These are phyloP conservation scores for Aphodius granarius DNA, from an alignment of 2,888 invertebrate genomes.

Conservation along the genomic window DNA sequence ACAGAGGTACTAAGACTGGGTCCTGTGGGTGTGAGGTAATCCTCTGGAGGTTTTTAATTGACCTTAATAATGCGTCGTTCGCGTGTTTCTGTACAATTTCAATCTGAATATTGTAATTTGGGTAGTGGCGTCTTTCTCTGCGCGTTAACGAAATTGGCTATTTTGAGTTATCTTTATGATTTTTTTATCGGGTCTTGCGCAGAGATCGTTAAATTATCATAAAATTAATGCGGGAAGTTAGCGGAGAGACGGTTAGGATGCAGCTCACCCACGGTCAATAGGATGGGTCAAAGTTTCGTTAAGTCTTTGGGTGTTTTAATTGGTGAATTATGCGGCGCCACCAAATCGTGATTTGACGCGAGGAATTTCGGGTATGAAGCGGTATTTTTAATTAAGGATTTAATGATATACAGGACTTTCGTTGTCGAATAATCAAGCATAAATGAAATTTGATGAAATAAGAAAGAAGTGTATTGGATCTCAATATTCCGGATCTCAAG, in stretches of 20 bases:
- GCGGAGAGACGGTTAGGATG: not conserved
- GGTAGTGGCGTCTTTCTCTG: too few relatives aligned
- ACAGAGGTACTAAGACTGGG: too few relatives aligned
- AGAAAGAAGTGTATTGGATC: too few relatives aligned
- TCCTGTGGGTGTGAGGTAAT: not conserved
- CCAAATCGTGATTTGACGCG: not conserved
- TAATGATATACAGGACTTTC: not conserved
- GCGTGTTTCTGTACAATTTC: not conserved
- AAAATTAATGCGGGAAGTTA: not conserved
- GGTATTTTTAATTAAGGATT: not conserved
- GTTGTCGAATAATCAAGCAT: too few relatives aligned
- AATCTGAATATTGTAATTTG: not conserved
- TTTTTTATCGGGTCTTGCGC: not conserved
- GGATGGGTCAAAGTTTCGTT: not conserved
- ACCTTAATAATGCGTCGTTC: not conserved
- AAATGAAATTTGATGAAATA: too few relatives aligned
- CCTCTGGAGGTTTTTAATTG: not conserved
- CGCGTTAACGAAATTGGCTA: too few relatives aligned
- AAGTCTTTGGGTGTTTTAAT: not conserved
- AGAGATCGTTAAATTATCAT: not conserved
- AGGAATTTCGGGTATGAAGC: not conserved
- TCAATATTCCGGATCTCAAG: too few relatives aligned
- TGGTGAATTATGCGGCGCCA: not conserved
- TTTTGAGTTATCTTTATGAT: too few relatives aligned
- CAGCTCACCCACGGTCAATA: not conserved